A percentile compares a stretch with the other conserved stretches of the same genome.
Evolutionary conservation across 2,888 invertebrate genomes (phyloP).

Genomic region (Chrysina gloriosa): DNA sequence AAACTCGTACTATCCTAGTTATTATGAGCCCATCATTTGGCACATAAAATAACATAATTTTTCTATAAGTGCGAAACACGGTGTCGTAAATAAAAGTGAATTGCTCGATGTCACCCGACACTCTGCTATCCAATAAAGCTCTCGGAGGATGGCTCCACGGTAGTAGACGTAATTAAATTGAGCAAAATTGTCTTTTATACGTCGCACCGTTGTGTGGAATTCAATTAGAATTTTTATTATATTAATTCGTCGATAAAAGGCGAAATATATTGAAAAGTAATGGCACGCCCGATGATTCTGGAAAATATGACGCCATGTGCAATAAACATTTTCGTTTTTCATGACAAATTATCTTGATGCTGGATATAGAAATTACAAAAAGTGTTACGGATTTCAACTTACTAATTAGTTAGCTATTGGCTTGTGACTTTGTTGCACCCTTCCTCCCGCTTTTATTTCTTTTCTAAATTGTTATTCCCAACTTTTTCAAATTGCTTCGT

Average conservation of each 20-base stretch:
- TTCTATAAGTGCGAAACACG: slow-evolving; percentile 35
- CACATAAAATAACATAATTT: slow-evolving; percentile 33
- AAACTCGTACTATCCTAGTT: slow-evolving; percentile 1
- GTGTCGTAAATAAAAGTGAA: slow-evolving; percentile 28
- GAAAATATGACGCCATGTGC: background rate
- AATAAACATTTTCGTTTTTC: background rate
- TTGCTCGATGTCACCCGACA: slow-evolving; percentile 29
- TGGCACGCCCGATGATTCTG: background rate
- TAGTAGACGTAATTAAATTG: slow-evolving; percentile 34
- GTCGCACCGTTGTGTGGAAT: slow-evolving; percentile 21
- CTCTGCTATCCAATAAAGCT: slow-evolving; percentile 26
- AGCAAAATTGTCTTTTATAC: slow-evolving; percentile 36
- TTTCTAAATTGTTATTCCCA: too few relatives aligned
- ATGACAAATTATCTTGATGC: background rate
- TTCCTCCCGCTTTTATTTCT: too few relatives aligned
- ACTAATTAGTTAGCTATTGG: too few relatives aligned
- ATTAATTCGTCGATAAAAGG: slow-evolving; percentile 26
- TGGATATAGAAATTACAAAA: too few relatives aligned
- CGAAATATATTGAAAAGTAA: slow-evolving; percentile 24
- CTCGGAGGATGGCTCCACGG: background rate
- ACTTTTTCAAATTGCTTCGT: too few relatives aligned
- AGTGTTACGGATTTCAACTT: too few relatives aligned
- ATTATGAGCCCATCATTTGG: slow-evolving; percentile 13
- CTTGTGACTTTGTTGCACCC: too few relatives aligned
- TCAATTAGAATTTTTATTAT: slow-evolving; percentile 34